These are phyloP conservation scores for Dorcus hopei DNA, from an alignment of 2,888 invertebrate species.

Conservation along the genomic window DNA sequence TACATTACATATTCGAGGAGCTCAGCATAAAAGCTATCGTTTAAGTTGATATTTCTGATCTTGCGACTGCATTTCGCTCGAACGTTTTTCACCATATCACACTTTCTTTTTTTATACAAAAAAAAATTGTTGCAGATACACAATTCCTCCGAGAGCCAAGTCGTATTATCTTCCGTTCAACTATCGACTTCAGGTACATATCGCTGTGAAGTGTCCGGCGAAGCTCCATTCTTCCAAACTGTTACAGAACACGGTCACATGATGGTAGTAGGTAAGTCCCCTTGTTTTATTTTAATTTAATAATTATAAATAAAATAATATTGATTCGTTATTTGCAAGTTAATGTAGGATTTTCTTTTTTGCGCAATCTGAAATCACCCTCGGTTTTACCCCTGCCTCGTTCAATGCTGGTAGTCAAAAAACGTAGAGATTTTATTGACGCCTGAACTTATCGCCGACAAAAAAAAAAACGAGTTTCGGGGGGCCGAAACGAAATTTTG, in stretches of 20 bases:
- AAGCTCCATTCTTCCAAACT: constrained; percentile 68
- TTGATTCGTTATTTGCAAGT: background rate
- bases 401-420: constrained; percentile 27
- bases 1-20: constrained; percentile 39
- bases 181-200: constrained; percentile 63
- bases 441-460: constrained; percentile 19
- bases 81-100: background rate
- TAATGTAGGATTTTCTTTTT: background rate
- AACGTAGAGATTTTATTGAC: constrained; percentile 26
- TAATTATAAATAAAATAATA: background rate
- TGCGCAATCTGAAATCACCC: background rate
- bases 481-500: background rate
- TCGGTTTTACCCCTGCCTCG: constrained; percentile 15
- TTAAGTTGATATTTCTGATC: constrained; percentile 4
- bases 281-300: constrained; percentile 1
- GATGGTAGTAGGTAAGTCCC: constrained; percentile 65
- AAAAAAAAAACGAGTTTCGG: background rate
- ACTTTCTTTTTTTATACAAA: background rate
- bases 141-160: constrained; percentile 65
- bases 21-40: constrained; percentile 35
- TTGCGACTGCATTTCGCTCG: background rate
- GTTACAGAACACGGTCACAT: constrained; percentile 65
- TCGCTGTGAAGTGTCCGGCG: constrained; percentile 68
- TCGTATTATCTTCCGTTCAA: constrained; percentile 63
- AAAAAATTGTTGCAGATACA: constrained; percentile 53